Evolutionary conservation across 2,888 invertebrate genomes (phyloP).

Genomic region (Neelides folsomi): DNA sequence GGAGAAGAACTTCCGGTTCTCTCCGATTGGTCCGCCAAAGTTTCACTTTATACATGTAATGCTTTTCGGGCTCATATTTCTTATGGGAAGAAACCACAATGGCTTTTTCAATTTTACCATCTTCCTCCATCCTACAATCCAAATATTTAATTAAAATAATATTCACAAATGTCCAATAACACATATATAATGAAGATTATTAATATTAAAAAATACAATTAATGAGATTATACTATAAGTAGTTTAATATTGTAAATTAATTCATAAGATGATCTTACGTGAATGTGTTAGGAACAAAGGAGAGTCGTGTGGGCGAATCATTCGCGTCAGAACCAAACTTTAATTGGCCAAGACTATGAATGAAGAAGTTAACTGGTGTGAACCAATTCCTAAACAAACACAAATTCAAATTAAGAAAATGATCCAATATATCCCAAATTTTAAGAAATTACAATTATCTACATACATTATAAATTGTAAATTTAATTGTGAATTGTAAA

Average conservation of each 20-base stretch:
- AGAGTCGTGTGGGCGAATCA: conserved; percentile 59
- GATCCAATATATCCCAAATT: too few species aligned
- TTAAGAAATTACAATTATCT: too few species aligned
- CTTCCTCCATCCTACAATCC: conserved; percentile 59
- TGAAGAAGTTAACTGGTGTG: conserved; percentile 94
- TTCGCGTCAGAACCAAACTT: conserved; percentile 75
- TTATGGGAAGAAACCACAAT: conserved; percentile 83
- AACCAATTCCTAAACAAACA: conserved; percentile 50
- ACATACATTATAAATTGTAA: too few species aligned
- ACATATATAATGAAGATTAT: conserved; percentile 2
- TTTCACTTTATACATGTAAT: conserved; percentile 65
- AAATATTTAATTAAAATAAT: neutral
- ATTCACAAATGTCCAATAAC: too few species aligned
- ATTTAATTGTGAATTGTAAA: too few species aligned
- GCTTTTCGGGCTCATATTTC: conserved; percentile 91
- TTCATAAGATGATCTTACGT: conserved; percentile 64
- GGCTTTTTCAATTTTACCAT: conserved; percentile 73
- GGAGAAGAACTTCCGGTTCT: conserved; percentile 53
- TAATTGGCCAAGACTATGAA: conserved; percentile 89
- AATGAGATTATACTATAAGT: too few species aligned
- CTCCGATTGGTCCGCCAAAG: neutral
- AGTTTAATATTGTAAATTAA: too few species aligned
- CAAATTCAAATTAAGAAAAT: too few species aligned
- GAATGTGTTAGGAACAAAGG: conserved; percentile 86
- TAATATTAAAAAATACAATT: neutral